Evolutionary conservation across 2,113 vertebrate genomes (phyloP).

Genomic region (Paraplagusia blochii): DNA sequence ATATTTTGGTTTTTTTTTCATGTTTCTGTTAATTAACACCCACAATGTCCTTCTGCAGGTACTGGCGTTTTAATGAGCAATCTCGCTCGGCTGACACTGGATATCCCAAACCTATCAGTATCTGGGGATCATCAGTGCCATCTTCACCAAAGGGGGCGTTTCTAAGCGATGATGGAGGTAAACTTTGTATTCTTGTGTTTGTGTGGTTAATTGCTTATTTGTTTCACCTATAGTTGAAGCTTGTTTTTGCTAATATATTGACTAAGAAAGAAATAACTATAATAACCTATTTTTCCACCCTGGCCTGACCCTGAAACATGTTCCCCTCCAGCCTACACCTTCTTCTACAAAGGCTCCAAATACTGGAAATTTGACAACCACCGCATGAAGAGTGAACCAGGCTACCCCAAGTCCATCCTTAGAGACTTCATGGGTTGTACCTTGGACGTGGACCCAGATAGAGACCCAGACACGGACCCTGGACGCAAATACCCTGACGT

Average conservation of each 20-base stretch:
- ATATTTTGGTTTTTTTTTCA: no score
- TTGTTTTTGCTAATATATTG: no score
- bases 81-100: constrained; percentile 81
- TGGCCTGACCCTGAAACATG: background rate
- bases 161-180: constrained; percentile 89
- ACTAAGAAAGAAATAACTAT: no score
- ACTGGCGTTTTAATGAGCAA: constrained; percentile 96
- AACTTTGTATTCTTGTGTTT: constrained; percentile 45
- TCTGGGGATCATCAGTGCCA: constrained; percentile 93
- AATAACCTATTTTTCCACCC: no score
- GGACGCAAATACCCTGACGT: constrained; percentile 78
- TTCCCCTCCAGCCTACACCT: constrained; percentile 83
- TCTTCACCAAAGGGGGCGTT: constrained; percentile 89
- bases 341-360: constrained; percentile 93
- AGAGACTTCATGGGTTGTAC: constrained; percentile 96
- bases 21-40: background rate
- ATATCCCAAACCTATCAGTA: constrained; percentile 90
- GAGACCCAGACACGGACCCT: constrained; percentile 47
- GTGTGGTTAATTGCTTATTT: background rate
- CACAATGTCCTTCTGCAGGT: constrained; percentile 71
- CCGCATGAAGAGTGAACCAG: constrained; percentile 89
- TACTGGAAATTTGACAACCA: constrained; percentile 99
- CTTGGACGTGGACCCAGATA: constrained; percentile 75
- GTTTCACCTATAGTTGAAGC: no score
- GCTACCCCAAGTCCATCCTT: constrained; percentile 95